Evolutionary conservation across 1,140 invertebrate genomes (phyloP), one percentile per base, ranked within the genome.

Genomic region (Hyphantria cunea): DNA sequence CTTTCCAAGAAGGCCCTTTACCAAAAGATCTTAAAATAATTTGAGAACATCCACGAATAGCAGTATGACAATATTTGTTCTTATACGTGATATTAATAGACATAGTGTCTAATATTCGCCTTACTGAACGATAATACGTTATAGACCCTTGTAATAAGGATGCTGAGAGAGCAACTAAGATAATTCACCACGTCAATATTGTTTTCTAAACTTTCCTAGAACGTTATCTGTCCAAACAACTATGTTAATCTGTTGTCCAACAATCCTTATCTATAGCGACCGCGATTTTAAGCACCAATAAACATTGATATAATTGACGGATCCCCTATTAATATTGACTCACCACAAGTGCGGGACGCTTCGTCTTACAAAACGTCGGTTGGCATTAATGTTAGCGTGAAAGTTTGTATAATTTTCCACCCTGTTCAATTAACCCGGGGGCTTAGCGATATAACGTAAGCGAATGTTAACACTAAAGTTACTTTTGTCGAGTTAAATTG

Each of bases 271-370:
- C 68, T 65, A 66, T 67, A 70, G 33, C 67, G 62, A 70, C 65
- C 67, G 66, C 77, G 61, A 82, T 82, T 83, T 80, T 73, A 80
- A 76, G 79, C 75, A 77, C 78, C 81, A 76, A 66, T 80, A 76
- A 74, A 70, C 79, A 82, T 69, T 61, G 78, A 73, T 84, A 25
- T 25, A 84, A 82, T 80, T 80, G 81, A 80, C 72, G 66, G 70
- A 70, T 74, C 78, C 77, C 80, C 64, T 74, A 76, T 76, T 82
- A 84, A 84, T 78, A 84, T 84, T 84, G 78, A 80, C 76, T 73
- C 51, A 55, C 41, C 39, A 61, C 37, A 66, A 72, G 64, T 67
- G 70, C 34, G 67, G 61, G 62, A 70, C 58, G 59, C 63, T 25
- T 55, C 7, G 59, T 33, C 53, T 75, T 69, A 64, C 72, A 72